phyloP scores from a whole-genome alignment of 2,888 invertebrate species.

The Baccha elongata region DNA sequence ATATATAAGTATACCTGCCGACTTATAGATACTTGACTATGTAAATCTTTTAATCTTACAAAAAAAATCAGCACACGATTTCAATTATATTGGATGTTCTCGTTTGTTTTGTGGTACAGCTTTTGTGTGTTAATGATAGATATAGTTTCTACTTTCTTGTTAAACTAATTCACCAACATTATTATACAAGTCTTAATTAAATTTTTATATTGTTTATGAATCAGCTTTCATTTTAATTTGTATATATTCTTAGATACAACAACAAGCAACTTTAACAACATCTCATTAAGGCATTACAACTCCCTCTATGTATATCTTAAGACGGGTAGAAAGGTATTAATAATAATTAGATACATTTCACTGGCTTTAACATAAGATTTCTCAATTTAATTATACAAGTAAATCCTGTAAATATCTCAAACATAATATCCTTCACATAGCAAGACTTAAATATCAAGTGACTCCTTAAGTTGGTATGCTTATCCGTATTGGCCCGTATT shows the following conservation, averaged over 20 bases:
- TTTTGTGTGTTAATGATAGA: too few relatives aligned
- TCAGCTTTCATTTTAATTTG: not conserved
- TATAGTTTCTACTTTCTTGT: too few relatives aligned
- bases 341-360: slow-evolving; percentile 59
- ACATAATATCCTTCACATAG: slow-evolving; percentile 60
- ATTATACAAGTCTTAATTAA: too few relatives aligned
- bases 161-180: too few relatives aligned
- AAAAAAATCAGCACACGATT: too few relatives aligned
- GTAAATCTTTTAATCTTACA: too few relatives aligned
- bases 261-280: slow-evolving; percentile 1
- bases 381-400: slow-evolving; percentile 65
- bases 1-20: too few relatives aligned
- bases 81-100: too few relatives aligned
- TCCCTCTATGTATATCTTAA: not conserved
- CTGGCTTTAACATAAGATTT: slow-evolving; percentile 54
- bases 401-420: slow-evolving; percentile 64
- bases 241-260: not conserved
- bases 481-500: too few relatives aligned
- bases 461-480: too few relatives aligned
- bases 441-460: slow-evolving; percentile 40
- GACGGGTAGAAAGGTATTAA: slow-evolving; percentile 50
- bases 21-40: too few relatives aligned
- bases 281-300: slow-evolving; percentile 39
- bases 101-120: too few relatives aligned
- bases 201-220: not conserved